Conservation (phyloP, 1,140 invertebrate species). For the Campoletis sonorensis region DNA sequence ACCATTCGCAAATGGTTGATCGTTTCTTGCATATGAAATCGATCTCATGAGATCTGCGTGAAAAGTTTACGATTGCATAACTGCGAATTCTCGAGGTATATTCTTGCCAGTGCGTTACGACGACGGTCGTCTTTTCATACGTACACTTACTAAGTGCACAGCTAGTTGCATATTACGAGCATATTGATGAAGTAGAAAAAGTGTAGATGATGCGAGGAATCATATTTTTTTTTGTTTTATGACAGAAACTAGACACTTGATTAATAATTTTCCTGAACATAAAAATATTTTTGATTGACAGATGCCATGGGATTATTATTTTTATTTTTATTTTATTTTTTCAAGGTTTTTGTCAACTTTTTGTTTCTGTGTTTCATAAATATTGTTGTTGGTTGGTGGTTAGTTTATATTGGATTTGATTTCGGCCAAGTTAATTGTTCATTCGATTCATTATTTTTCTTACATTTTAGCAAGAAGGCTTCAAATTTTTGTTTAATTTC, state of each 20-base stretch:
- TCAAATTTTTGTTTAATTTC: slow-evolving; percentile 44
- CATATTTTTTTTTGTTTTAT: neutral
- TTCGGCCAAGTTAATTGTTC: neutral
- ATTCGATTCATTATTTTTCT: neutral
- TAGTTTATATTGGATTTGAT: no score
- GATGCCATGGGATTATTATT: no score
- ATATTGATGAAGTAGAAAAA: neutral
- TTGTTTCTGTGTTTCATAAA: no score
- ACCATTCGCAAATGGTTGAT: no score
- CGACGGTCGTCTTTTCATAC: neutral
- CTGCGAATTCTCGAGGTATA: neutral
- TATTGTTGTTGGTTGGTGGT: no score
- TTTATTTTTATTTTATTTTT: no score
- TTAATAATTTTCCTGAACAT: no score
- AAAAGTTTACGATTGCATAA: slow-evolving; percentile 11
- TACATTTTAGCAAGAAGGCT: slow-evolving; percentile 10
- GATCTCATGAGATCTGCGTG: no score
- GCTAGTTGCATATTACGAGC: neutral
- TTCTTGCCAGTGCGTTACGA: slow-evolving; percentile 2
- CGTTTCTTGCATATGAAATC: no score
- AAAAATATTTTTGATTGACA: no score
- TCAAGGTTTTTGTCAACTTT: no score
- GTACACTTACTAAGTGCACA: neutral
- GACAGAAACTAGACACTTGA: no score
- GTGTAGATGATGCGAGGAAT: neutral